These are phyloP conservation scores for Punctoribates punctum DNA, from an alignment of 2,888 invertebrate genomes.

Conservation along the genomic window DNA sequence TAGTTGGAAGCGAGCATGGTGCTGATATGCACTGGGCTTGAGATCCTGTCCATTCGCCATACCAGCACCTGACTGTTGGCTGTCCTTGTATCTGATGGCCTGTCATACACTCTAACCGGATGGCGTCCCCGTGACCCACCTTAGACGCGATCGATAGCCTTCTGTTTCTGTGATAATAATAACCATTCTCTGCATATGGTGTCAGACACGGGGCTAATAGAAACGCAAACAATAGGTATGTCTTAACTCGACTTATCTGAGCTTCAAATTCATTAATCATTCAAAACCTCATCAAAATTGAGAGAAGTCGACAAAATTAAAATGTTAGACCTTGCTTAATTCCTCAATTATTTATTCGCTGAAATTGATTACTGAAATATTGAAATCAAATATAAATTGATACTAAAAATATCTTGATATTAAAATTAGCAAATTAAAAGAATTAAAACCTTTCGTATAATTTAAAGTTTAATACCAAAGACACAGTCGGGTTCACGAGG, in stretches of 20 bases:
- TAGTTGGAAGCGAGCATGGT: slow-evolving; percentile 66
- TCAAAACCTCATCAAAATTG: no score
- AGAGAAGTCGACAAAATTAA: no score
- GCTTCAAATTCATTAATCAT: no score
- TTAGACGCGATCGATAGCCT: slow-evolving; percentile 57
- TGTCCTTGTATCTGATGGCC: slow-evolving; percentile 65
- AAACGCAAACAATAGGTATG: no score
- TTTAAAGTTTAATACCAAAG: neutral
- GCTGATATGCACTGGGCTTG: slow-evolving; percentile 74
- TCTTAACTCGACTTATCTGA: no score
- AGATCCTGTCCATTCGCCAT: slow-evolving; percentile 75
- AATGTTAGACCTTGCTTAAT: no score
- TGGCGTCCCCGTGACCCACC: slow-evolving; percentile 66
- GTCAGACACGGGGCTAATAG: slow-evolving; percentile 28
- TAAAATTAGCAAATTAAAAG: no score
- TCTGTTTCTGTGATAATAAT: slow-evolving; percentile 6
- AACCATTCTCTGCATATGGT: slow-evolving; percentile 13
- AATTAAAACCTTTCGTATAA: no score
- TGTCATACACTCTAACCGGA: slow-evolving; percentile 70
- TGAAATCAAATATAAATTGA: no score
- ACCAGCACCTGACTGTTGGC: slow-evolving; percentile 69
- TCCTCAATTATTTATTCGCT: no score
- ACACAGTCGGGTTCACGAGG: slow-evolving; percentile 36
- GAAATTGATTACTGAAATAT: no score
- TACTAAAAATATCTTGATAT: no score